Conservation (phyloP, 2,113 vertebrate genomes). For the Pachypanchax playfairii region DNA sequence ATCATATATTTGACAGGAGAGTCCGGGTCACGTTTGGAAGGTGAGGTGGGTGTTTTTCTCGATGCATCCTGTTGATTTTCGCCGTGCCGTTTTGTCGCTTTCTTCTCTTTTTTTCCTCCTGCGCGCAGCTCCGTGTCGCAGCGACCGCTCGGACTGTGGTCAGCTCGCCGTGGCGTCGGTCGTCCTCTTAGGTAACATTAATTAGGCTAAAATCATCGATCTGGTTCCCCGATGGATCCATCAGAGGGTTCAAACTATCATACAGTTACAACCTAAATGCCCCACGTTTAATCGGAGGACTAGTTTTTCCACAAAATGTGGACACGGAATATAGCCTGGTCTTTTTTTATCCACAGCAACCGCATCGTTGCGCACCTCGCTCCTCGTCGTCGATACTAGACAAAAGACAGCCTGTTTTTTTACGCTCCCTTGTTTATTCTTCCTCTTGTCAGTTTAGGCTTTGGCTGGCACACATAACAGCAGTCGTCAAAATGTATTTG, state of each 20-base stretch:
- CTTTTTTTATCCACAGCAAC: slow-evolving; percentile 74
- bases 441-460: slow-evolving; percentile 45
- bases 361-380: slow-evolving; percentile 80
- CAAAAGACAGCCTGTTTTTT: slow-evolving; percentile 77
- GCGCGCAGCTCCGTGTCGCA: slow-evolving; percentile 74
- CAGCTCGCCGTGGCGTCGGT: slow-evolving; percentile 78
- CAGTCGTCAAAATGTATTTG: slow-evolving; percentile 82
- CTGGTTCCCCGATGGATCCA: slow-evolving; percentile 14
- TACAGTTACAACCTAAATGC: slow-evolving; percentile 48
- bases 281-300: slow-evolving; percentile 32
- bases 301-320: slow-evolving; percentile 55
- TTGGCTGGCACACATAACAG: slow-evolving; percentile 75
- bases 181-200: slow-evolving; percentile 67
- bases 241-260: slow-evolving; percentile 31
- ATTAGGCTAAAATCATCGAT: slow-evolving; percentile 56
- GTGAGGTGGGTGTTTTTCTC: slow-evolving; percentile 50
- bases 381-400: slow-evolving; percentile 76
- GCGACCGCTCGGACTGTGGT: slow-evolving; percentile 81
- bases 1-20: slow-evolving; percentile 59
- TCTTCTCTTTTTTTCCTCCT: slow-evolving; percentile 48
- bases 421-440: slow-evolving; percentile 50
- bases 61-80: slow-evolving; percentile 52
- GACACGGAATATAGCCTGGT: slow-evolving; percentile 53
- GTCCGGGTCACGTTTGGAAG: slow-evolving; percentile 38
- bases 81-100: slow-evolving; percentile 44